Percentiles rank a stretch among this genome's conserved stretches.
Conservation (phyloP, 2,113 vertebrate species). For the Carassius gibelio region DNA sequence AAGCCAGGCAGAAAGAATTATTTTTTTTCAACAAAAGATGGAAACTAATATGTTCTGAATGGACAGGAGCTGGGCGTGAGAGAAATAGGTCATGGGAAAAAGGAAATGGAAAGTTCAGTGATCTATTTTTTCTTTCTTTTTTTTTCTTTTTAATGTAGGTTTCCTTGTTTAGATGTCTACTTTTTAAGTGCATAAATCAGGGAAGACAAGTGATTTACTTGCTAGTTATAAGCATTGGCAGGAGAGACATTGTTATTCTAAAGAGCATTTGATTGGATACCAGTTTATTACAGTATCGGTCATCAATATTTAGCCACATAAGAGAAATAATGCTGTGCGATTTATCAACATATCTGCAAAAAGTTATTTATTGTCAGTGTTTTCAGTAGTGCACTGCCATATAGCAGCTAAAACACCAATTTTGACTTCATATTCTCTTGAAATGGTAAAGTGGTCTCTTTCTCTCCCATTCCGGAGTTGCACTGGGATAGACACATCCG, state of each 20-base stretch:
- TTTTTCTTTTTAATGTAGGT: neutral
- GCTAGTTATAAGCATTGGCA: neutral
- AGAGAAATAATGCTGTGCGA: neutral
- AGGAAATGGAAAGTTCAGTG: too few relatives aligned
- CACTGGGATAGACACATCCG: neutral
- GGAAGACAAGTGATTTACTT: neutral
- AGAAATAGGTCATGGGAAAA: conserved; percentile 2
- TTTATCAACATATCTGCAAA: too few relatives aligned
- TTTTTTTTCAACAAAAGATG: neutral
- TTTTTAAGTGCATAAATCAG: neutral
- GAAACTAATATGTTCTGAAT: conserved; percentile 13
- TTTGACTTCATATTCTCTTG: too few relatives aligned
- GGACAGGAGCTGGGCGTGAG: neutral
- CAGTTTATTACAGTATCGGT: neutral
- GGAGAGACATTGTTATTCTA: neutral
- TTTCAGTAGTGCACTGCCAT: neutral
- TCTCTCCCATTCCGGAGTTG: neutral
- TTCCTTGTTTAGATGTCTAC: neutral
- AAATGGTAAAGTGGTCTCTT: neutral
- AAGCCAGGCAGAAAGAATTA: neutral
- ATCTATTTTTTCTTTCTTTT: too few relatives aligned
- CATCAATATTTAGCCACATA: neutral
- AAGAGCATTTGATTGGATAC: neutral
- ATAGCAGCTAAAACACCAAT: neutral
- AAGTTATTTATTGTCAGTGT: neutral